phyloP scores from a whole-genome alignment of 2,797 vertebrate genomes.

The Galagoides demidoff region DNA sequence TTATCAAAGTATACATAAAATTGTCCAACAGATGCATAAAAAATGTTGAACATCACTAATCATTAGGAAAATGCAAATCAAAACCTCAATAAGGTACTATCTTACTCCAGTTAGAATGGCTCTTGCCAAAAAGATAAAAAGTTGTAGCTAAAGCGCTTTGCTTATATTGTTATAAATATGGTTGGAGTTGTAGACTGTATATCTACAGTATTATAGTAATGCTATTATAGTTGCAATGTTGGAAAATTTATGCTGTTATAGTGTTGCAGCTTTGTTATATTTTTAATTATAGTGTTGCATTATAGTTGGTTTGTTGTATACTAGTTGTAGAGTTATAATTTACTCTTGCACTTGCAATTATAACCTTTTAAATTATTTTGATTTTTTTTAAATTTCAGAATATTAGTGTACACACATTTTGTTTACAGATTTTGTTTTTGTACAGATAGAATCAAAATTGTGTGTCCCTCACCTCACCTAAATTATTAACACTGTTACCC shows the following conservation, averaged over 20 bases:
- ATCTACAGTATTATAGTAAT: neutral
- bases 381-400: neutral
- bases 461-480: too few relatives aligned
- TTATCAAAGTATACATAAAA: neutral
- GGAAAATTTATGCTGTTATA: neutral
- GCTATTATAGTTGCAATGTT: neutral
- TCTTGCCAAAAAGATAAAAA: neutral
- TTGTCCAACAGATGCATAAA: neutral
- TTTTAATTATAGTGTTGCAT: neutral
- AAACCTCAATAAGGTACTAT: neutral
- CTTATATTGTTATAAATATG: neutral
- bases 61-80: neutral
- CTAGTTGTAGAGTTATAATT: neutral
- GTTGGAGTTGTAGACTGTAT: neutral
- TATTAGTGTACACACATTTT: too few relatives aligned
- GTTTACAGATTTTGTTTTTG: too few relatives aligned
- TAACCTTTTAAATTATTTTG: neutral
- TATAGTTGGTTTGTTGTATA: neutral
- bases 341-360: neutral
- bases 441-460: too few relatives aligned
- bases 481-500: too few relatives aligned
- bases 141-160: neutral
- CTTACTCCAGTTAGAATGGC: neutral
- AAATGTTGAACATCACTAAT: neutral
- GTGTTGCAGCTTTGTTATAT: neutral